A percentile compares a stretch with the other conserved stretches of the same genome.
These are phyloP conservation scores for Hippopotamyrus pictus DNA, from an alignment of 2,797 vertebrate species.

Conservation along the genomic window DNA sequence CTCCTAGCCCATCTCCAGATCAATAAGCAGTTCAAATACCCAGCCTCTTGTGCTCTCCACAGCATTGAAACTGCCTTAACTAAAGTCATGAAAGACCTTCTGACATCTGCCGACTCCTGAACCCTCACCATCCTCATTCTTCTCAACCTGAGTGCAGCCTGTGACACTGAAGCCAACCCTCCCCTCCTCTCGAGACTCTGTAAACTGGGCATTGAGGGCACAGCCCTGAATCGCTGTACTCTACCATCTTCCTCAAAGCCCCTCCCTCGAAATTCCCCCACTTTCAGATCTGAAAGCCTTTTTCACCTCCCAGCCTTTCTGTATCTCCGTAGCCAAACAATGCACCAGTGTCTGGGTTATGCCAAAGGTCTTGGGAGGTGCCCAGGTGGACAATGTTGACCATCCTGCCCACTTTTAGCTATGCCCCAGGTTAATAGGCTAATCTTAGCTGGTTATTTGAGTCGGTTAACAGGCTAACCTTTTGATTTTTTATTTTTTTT, in stretches of 20 bases:
- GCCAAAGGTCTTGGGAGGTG: background rate
- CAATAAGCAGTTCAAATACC: background rate
- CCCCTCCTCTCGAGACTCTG: background rate
- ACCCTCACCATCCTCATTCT: background rate
- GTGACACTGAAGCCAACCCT: background rate
- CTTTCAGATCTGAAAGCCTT: background rate
- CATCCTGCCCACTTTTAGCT: background rate
- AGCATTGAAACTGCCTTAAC: background rate
- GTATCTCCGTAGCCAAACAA: background rate
- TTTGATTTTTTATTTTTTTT: background rate
- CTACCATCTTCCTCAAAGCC: background rate
- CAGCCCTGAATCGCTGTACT: background rate
- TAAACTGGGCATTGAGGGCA: background rate
- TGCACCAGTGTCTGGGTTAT: background rate
- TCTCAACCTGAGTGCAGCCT: background rate
- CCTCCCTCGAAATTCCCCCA: background rate
- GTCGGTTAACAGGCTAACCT: background rate
- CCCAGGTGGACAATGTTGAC: background rate
- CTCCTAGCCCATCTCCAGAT: background rate
- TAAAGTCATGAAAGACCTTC: background rate
- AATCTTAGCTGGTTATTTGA: background rate
- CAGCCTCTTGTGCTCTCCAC: background rate
- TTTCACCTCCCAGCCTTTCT: background rate
- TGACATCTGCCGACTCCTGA: background rate
- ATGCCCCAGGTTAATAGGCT: background rate